Evolutionary conservation across 2,888 invertebrate genomes (phyloP), one percentile per base, ranked within the genome.

Genomic region (Drosophila recens): DNA sequence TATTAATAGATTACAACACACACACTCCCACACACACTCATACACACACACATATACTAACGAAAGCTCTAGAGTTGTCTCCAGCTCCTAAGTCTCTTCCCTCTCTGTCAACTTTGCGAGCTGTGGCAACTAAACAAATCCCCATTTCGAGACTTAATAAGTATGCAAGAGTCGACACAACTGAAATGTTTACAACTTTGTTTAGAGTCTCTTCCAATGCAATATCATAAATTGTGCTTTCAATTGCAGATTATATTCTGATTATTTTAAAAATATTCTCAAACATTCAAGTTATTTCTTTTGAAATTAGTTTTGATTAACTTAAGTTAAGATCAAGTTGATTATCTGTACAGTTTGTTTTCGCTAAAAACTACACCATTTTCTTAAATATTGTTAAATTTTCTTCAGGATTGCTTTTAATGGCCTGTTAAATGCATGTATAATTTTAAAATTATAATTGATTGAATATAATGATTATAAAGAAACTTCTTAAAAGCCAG

Each of bases 1-100:
- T 58, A 58, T 58, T 38, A 58, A 48, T 48, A 17, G 46, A 48
- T 58, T 57, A 57, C 57, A 33, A 34, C 43, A 36, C 33, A 20
- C 17, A 56, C 33, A 27, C 27, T 23, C 4, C 17, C 17, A 17
- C 54, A 33, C 42, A 34, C 33, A 27, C 5, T 5, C 4, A 27
- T 5, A 27, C 27, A 56, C 43, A 43, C 20, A 51, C 36, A 36
- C 20, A 38, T n/a, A 23, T 0, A 20, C 17, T 3, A 49, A 42
- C n/a, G 9, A 2, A 4, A 13, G 0, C 17, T 13, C 4, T 8
- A 30, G 40, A 11, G 17, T 53, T 11, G 27, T 13, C 42, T 8
- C 17, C 30, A 30, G 4, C 23, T 27, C n/a, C 5, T 33, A 1
- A 9, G 8, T 45, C 51, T 36, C 2, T 13, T 8, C 3, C 33